Percentiles rank a stretch among this genome's conserved stretches.
Conservation (phyloP, 1,140 invertebrate genomes). For the Thaumatotibia leucotreta region DNA sequence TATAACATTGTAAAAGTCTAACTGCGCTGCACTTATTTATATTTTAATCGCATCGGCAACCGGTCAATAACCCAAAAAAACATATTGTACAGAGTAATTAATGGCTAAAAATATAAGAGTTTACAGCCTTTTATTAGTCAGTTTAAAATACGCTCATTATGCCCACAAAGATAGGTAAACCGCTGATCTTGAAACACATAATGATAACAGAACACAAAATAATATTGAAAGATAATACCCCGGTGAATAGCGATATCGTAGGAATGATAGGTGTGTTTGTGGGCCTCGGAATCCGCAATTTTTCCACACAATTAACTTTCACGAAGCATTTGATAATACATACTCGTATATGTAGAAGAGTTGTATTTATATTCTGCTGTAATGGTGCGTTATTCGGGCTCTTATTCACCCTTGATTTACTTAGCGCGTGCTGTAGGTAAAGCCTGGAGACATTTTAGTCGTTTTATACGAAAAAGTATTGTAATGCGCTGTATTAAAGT, state of each 20-base stretch:
- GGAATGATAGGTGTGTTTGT: constrained; percentile 30
- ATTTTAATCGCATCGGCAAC: no score
- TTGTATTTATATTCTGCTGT: constrained; percentile 27
- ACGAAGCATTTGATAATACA: constrained; percentile 41
- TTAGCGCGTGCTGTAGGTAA: constrained; percentile 8
- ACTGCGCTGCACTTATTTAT: no score
- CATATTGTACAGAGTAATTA: no score
- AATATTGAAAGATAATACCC: constrained; percentile 20
- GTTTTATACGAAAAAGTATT: not conserved
- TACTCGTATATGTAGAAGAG: constrained; percentile 26
- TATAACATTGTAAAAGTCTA: no score
- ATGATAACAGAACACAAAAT: constrained; percentile 13
- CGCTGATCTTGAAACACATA: not conserved
- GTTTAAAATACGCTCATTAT: no score
- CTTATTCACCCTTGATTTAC: constrained; percentile 4
- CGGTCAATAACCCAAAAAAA: no score
- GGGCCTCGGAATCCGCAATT: constrained; percentile 24
- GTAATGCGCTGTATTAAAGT: not conserved
- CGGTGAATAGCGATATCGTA: not conserved
- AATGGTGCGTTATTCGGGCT: constrained; percentile 10
- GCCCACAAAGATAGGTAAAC: no score
- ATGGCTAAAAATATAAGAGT: no score
- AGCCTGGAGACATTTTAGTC: not conserved
- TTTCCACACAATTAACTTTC: constrained; percentile 39
- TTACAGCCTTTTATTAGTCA: no score